phyloP scores from a whole-genome alignment of 2,113 vertebrate species.

The Coreoperca whiteheadi region DNA sequence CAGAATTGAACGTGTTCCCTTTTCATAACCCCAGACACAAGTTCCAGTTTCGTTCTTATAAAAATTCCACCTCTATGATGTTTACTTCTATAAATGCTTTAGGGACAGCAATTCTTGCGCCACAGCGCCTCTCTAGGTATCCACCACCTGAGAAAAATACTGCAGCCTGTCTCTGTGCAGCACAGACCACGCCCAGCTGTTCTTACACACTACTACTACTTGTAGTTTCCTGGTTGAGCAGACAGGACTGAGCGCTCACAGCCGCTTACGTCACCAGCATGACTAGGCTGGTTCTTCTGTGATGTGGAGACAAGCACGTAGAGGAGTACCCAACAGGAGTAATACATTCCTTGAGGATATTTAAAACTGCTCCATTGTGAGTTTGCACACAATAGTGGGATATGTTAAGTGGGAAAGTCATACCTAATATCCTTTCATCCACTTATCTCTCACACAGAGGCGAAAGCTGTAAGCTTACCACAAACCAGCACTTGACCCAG shows the following conservation, averaged over 20 bases:
- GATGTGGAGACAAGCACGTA: slow-evolving; percentile 57
- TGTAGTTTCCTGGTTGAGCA: slow-evolving; percentile 49
- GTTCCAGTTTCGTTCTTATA: not conserved
- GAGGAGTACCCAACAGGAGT: not conserved
- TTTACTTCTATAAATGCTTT: slow-evolving; percentile 7
- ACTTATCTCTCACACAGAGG: slow-evolving; percentile 32
- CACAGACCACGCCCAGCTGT: slow-evolving; percentile 4
- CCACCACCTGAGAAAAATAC: too few species aligned
- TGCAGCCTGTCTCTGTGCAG: not conserved
- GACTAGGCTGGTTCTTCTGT: slow-evolving; percentile 26
- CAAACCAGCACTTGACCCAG: not conserved
- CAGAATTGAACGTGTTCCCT: not conserved
- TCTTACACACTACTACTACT: slow-evolving; percentile 33
- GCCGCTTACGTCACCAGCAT: slow-evolving; percentile 48
- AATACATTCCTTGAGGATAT: slow-evolving; percentile 17
- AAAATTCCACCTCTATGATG: too few species aligned
- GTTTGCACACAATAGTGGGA: slow-evolving; percentile 31
- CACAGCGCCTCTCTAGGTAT: slow-evolving; percentile 5
- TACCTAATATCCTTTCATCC: slow-evolving; percentile 44
- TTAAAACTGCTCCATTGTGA: slow-evolving; percentile 17
- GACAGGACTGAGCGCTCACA: slow-evolving; percentile 8
- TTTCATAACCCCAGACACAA: not conserved
- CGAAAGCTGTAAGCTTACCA: slow-evolving; percentile 7
- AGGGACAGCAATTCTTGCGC: not conserved
- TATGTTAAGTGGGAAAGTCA: slow-evolving; percentile 24